Evolutionary conservation across 2,888 invertebrate genomes (phyloP).

Genomic region (Ecdyonurus torrentis): DNA sequence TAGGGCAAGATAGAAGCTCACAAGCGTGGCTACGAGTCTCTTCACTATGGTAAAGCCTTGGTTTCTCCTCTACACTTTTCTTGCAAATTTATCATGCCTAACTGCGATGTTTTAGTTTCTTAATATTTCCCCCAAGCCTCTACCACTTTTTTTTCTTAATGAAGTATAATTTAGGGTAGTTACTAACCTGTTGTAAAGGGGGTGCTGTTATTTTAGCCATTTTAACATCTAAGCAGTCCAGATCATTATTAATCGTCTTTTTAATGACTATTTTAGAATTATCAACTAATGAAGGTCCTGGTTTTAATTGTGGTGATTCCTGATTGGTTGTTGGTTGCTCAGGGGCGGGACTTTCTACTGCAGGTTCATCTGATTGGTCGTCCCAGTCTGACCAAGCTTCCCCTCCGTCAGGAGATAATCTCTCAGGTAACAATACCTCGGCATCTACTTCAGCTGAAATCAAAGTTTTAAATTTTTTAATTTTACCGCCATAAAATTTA

Average conservation of each 20-base stretch:
- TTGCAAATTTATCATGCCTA: too few relatives aligned
- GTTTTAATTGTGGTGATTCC: background rate
- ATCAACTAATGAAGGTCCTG: background rate
- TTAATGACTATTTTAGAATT: too few relatives aligned
- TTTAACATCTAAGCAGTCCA: background rate
- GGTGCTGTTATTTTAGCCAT: background rate
- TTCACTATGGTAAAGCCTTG: too few relatives aligned
- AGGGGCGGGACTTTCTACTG: background rate
- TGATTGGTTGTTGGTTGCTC: background rate
- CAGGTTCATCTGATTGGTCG: slow-evolving; percentile 6
- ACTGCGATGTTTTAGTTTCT: too few relatives aligned
- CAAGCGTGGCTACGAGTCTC: too few relatives aligned
- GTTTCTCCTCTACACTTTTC: too few relatives aligned
- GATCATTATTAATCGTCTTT: background rate
- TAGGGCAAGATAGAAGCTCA: too few relatives aligned
- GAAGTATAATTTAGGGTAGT: too few relatives aligned
- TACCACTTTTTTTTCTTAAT: too few relatives aligned
- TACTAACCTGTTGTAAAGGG: background rate
- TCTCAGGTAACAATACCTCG: slow-evolving; percentile 45
- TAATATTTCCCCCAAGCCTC: too few relatives aligned
- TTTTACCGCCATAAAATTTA: too few relatives aligned
- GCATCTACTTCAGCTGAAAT: background rate
- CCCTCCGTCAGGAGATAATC: slow-evolving; percentile 69
- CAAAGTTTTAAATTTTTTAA: too few relatives aligned
- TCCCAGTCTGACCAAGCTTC: slow-evolving; percentile 84